Evolutionary conservation across 2,888 invertebrate species (phyloP).

Genomic region (Ennomos fuscantarius): DNA sequence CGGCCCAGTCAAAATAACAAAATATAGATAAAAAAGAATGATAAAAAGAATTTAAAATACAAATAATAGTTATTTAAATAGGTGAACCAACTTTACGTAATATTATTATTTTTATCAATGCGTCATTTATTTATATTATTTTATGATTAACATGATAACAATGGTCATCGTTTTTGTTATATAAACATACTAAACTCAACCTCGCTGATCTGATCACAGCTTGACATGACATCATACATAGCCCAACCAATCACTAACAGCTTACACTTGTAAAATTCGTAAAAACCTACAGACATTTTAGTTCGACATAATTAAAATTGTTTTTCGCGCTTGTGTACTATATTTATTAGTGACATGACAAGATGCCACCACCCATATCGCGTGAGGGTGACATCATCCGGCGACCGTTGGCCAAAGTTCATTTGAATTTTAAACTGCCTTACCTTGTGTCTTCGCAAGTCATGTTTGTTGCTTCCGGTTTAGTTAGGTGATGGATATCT

Average conservation of each 20-base stretch:
- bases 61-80: no score
- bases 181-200: no score
- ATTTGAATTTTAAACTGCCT: conserved; percentile 35
- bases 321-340: not conserved
- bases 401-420: conserved; percentile 36
- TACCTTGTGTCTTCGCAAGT: conserved; percentile 27
- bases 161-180: no score
- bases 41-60: no score
- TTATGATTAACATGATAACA: no score
- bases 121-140: no score
- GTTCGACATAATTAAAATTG: conserved; percentile 1
- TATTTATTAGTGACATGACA: conserved; percentile 9
- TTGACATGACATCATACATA: not conserved
- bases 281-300: not conserved
- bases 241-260: not conserved
- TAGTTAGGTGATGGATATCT: no score
- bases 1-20: no score
- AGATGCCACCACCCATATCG: conserved; percentile 22
- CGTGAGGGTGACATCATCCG: conserved; percentile 47
- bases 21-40: no score
- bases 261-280: not conserved
- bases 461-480: conserved; percentile 27
- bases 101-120: no score
- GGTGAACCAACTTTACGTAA: no score
- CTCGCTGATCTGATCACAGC: no score